phyloP scores from a whole-genome alignment of 2,888 invertebrate genomes.

The Metallyticus violacea region DNA sequence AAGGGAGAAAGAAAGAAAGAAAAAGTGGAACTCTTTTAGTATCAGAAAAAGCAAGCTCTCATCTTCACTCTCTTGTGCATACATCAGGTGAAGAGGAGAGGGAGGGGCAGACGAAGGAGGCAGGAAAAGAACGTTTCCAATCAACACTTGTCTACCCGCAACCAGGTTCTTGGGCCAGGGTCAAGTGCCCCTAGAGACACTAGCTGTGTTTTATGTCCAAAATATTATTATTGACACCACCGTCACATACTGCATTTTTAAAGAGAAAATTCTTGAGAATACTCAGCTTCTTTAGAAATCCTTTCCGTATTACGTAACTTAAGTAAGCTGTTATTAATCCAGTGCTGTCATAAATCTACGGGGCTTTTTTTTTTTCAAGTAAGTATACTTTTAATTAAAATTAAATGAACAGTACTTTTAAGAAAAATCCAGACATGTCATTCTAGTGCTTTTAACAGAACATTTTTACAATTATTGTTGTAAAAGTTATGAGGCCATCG shows the following conservation, averaged over 20 bases:
- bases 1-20: slow-evolving; percentile 19
- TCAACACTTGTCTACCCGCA: neutral
- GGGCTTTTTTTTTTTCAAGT: no score
- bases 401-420: no score
- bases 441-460: no score
- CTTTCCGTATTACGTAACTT: neutral
- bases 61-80: neutral
- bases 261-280: neutral
- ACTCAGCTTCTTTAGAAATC: neutral
- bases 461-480: no score
- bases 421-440: no score
- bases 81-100: neutral
- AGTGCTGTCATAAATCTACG: no score
- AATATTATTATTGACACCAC: neutral
- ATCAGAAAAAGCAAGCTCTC: slow-evolving; percentile 6
- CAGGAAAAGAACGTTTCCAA: neutral
- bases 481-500: no score
- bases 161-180: neutral
- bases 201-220: neutral
- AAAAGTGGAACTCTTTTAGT: slow-evolving; percentile 30
- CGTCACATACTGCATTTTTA: neutral
- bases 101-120: neutral
- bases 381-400: no score
- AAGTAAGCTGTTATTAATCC: no score
- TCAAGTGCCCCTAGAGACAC: neutral